Evolutionary conservation across 1,140 invertebrate species (phyloP).

Genomic region (Papilio helenus): DNA sequence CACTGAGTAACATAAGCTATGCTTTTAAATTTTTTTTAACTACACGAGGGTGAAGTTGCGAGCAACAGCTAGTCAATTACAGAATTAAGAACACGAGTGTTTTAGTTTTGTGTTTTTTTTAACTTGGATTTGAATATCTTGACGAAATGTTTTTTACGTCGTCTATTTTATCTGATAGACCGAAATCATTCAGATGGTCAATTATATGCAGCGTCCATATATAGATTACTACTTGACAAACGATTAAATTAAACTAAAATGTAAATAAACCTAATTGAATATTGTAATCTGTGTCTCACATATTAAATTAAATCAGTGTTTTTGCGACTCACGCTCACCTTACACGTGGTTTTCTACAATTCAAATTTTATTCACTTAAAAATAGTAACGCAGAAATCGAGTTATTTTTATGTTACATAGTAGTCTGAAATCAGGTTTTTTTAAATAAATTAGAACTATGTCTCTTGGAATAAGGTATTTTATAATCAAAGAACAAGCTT

Average conservation of each 20-base stretch:
- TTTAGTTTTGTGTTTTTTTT: too few relatives aligned
- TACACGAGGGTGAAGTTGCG: too few relatives aligned
- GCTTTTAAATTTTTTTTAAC: too few relatives aligned
- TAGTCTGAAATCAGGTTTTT: not conserved
- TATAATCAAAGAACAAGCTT: slow-evolving; percentile 8
- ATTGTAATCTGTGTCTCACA: not conserved
- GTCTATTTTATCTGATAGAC: too few relatives aligned
- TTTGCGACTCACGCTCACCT: not conserved
- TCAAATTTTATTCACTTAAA: slow-evolving; percentile 6
- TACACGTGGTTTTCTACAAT: not conserved
- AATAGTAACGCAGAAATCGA: not conserved
- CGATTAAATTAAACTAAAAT: not conserved
- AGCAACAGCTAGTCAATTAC: too few relatives aligned
- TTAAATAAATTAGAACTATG: not conserved
- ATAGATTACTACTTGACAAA: not conserved
- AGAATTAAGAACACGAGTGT: too few relatives aligned
- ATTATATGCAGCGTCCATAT: not conserved
- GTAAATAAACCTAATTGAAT: not conserved
- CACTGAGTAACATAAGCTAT: too few relatives aligned
- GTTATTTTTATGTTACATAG: not conserved
- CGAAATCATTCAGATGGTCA: too few relatives aligned
- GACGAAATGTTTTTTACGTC: too few relatives aligned
- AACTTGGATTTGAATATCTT: too few relatives aligned
- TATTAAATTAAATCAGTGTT: slow-evolving; percentile 1
- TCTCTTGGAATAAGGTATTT: slow-evolving; percentile 8